Evolutionary conservation across 2,888 invertebrate species (phyloP), one percentile per base, ranked within the genome.

Genomic region (Mesochorus sp.): DNA sequence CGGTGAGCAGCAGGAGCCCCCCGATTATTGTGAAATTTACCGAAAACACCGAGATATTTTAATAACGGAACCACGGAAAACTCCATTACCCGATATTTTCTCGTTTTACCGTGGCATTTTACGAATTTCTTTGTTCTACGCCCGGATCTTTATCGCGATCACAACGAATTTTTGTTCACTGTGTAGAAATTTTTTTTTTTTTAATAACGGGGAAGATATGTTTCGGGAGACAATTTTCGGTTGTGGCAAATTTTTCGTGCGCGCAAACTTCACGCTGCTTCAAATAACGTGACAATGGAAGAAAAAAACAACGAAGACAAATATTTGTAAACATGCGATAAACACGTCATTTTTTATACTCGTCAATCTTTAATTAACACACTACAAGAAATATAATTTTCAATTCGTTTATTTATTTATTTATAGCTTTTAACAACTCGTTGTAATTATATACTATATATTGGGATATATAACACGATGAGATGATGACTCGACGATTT

Each of bases 21-120:
- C 64, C 31, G 26, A 19, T 17, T 37, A 34, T 64, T 34, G 37
- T 53, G 34, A 73, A 59, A 57, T 59, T 71, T 71, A 68, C 72
- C 64, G 57, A 17, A 26, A 57, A 75, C 14, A 49, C 12, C 39
- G 68, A n/a, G 17, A 47, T 59, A 68, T 34, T 64, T 17, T 47
- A 64, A 66, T 44, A 55, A 62, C 34, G 21, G 17, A 37, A 28
- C 31, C 17, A 55, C 47, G 26, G 31, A 53, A 21, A 71, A 76
- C 74, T 81, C 80, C 81, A 81, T 81, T 68, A 70, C 79, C 76
- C 64, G 73, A 44, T 55, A 14, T 55, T 24, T 55, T 6, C 17
- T 73, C 51, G n/a, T 70, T 51, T 8, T 12, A 51, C 17, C 37
- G 4, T 53, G 3, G 2, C 21, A 34, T 47, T 49, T 39, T 12